phyloP scores from a whole-genome alignment of 1,140 invertebrate species.

The Drosophila tsacasi region DNA sequence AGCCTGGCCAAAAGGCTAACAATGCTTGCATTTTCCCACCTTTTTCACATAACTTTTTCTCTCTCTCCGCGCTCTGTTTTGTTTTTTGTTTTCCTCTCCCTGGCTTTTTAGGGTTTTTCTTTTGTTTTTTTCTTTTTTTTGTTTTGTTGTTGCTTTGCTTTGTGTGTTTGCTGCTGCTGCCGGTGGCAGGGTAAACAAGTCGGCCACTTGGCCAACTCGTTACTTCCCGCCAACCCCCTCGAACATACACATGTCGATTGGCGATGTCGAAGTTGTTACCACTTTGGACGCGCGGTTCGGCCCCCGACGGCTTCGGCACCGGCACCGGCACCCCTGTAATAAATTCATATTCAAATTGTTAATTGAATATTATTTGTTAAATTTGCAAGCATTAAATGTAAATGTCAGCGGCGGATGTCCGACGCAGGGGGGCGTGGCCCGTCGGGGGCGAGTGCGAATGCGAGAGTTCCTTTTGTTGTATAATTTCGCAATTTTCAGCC shows the following conservation, averaged over 20 bases:
- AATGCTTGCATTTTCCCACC: constrained; percentile 83
- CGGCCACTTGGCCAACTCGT: constrained; percentile 78
- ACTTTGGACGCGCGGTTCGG: constrained; percentile 71
- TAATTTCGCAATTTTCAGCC: constrained; percentile 35
- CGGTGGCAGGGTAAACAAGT: constrained; percentile 78
- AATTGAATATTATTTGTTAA: constrained; percentile 85
- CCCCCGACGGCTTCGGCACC: constrained; percentile 53
- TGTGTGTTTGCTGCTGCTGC: constrained; percentile 48
- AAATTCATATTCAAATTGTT: constrained; percentile 85
- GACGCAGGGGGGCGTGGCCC: constrained; percentile 60
- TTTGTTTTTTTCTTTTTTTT: constrained; percentile 12
- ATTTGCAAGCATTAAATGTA: constrained; percentile 84
- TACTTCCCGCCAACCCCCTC: constrained; percentile 24
- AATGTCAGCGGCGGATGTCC: constrained; percentile 67
- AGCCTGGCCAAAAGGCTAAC: constrained; percentile 72
- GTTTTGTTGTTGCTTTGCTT: constrained; percentile 36
- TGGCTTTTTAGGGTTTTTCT: constrained; percentile 16
- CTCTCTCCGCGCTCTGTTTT: constrained; percentile 45
- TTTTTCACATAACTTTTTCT: constrained; percentile 81
- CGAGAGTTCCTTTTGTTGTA: constrained; percentile 34
- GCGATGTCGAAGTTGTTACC: constrained; percentile 80
- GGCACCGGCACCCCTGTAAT: constrained; percentile 67
- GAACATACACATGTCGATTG: constrained; percentile 39
- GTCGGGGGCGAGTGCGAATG: constrained; percentile 27
- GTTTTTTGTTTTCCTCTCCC: constrained; percentile 33